Base-by-base conservation (phyloP, 1,140 invertebrate species). In the Musca domestica region DNA sequence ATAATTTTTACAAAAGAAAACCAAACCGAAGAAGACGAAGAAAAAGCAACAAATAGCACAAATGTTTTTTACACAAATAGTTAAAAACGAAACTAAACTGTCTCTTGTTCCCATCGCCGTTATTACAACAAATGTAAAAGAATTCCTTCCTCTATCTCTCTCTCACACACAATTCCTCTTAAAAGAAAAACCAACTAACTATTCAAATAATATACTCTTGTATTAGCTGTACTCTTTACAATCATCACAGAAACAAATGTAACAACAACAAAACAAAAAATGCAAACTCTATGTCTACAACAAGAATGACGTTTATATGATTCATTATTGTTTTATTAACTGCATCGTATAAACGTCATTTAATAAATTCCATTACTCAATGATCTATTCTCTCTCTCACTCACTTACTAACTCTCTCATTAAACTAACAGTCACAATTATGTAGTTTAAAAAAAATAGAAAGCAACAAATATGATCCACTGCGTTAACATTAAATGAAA, bases 401-500 rank as follows among this genome's bases (percentile, higher is more conserved):
- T 10, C 34, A 41, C 34, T 5, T 12, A 2, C 34, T 41, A 41
- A 41, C 56, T 34, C 56, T n/a, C 27, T 61, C 56, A n/a, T 61
- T 19, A 61, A 58, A 15, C 15, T 17, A 30, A 58, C 54, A 61
- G 56, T 61, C 56, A 61, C 56, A 61, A 61, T 61, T 61, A 17
- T 61, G 27, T 61, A 61, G 56, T 41, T 61, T 61, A 20, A 41
- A 41, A 41, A n/a, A 9, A 41, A 19, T 41, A 61, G 27, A 41
- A n/a, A n/a, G n/a, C n/a, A n/a, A 19, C 17, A 41, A 34, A 61
- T n/a, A n/a, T n/a, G n/a, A 61, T 61, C 56, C 56, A 61, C 56
- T 61, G 56, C 56, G 56, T 61, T 61, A 61, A 61, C 25, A 58
- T 58, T 58, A 30, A 27, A 58, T 58, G 17, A 15, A 58, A n/a